A percentile compares a stretch with the other conserved stretches of the same genome.
Evolutionary conservation across 2,797 vertebrate genomes (phyloP).

Genomic region (Streptopelia turtur): DNA sequence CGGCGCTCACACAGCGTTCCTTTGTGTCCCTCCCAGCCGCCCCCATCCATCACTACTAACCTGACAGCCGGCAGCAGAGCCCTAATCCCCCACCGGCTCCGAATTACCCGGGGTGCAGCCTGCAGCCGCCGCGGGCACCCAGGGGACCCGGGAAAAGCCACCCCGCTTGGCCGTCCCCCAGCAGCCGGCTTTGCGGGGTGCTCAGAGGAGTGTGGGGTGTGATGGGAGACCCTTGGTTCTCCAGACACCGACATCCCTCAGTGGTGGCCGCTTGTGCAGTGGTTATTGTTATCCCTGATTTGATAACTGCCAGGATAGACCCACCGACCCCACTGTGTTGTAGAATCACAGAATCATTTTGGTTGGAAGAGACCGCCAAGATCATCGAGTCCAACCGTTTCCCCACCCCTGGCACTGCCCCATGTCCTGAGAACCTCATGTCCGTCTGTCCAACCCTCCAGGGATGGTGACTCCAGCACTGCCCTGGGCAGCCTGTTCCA

Average conservation of each 20-base stretch:
- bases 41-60: slow-evolving; percentile 93
- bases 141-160: fast-evolving
- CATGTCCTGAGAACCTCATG: no score
- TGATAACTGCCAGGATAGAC: fast-evolving
- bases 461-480: no score
- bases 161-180: fast-evolving
- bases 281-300: background rate
- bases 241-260: fast-evolving
- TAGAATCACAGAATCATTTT: no score
- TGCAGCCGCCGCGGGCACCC: background rate
- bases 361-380: no score
- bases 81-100: slow-evolving; percentile 77
- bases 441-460: no score
- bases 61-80: slow-evolving; percentile 89
- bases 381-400: no score
- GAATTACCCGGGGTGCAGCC: background rate
- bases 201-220: fast-evolving
- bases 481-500: no score
- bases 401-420: no score
- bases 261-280: fast-evolving
- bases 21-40: slow-evolving; percentile 95
- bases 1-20: slow-evolving; percentile 80
- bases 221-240: fast-evolving
- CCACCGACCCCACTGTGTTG: background rate
- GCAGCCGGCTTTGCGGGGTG: background rate